These are phyloP conservation scores for Corythornis cristatus DNA, from an alignment of 2,113 vertebrate species.

Conservation along the genomic window DNA sequence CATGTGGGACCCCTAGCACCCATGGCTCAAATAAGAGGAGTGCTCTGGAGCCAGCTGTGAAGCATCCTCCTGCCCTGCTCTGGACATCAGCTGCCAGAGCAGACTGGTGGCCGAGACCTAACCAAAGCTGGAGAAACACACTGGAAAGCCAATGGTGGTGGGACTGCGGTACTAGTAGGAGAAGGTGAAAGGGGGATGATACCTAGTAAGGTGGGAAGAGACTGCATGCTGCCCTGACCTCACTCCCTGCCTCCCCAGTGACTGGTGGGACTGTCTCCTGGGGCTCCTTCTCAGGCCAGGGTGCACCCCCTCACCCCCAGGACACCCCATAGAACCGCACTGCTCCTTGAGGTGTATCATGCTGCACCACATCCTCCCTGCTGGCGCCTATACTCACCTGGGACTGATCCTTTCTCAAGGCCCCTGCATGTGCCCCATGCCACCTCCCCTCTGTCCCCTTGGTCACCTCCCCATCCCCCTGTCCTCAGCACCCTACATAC, in stretches of 20 bases:
- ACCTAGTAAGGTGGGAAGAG: not conserved
- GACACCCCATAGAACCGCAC: too few species aligned
- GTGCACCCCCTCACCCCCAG: not conserved
- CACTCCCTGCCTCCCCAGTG: not conserved
- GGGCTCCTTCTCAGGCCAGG: not conserved
- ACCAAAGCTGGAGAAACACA: not conserved
- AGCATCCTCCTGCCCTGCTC: not conserved
- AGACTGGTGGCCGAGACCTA: not conserved
- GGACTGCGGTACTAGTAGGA: not conserved
- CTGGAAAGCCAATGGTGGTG: not conserved
- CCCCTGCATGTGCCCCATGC: not conserved
- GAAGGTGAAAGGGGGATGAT: not conserved
- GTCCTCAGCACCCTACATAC: not conserved
- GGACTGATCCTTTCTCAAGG: not conserved
- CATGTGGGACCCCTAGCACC: accelerated
- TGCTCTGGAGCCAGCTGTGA: not conserved
- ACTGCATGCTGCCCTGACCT: accelerated
- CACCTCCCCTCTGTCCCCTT: not conserved
- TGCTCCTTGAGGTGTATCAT: not conserved
- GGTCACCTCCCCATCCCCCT: accelerated
- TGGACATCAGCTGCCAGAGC: not conserved
- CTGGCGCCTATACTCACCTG: not conserved
- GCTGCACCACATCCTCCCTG: not conserved
- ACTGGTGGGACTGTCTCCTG: not conserved
- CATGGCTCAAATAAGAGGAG: accelerated